phyloP scores from a whole-genome alignment of 37 sponge, comb jelly and placozoan genomes.

The Chondrosia reniformis region DNA sequence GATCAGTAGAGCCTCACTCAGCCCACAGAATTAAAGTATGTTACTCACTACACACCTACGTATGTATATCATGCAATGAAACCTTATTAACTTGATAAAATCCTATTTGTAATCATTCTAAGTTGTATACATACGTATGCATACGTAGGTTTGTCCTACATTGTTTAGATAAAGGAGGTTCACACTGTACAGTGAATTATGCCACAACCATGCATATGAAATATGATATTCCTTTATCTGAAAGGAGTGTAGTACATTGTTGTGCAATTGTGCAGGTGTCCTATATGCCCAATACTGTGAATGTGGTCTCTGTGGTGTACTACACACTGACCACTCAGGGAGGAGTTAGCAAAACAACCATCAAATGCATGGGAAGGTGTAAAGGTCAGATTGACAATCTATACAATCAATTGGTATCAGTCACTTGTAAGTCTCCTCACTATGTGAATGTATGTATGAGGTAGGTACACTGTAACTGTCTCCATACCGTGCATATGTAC shows the following conservation, averaged over 20 bases:
- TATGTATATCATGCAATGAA: too few species aligned
- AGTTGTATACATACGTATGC: background rate
- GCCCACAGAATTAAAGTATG: constrained; percentile 30
- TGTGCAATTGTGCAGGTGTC: background rate
- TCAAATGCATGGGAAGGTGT: constrained; percentile 50
- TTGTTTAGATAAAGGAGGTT: too few species aligned
- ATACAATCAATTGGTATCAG: constrained; percentile 22
- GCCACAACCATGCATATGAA: too few species aligned
- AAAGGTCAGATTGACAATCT: constrained; percentile 28
- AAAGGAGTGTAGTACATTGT: too few species aligned
- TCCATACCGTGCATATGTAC: background rate
- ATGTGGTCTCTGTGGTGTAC: constrained; percentile 7
- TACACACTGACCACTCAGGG: constrained; percentile 44
- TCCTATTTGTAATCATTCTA: background rate
- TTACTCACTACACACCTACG: background rate
- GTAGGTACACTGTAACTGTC: background rate
- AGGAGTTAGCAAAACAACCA: constrained; percentile 23
- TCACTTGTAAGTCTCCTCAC: too few species aligned
- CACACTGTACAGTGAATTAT: too few species aligned
- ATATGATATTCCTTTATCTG: too few species aligned
- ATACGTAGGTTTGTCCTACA: background rate
- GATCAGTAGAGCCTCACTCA: constrained; percentile 28
- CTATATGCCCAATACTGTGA: background rate
- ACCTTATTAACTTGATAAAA: too few species aligned
- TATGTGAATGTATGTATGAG: background rate